A percentile compares a stretch with the other conserved stretches of the same genome.
Conservation (phyloP, 1,140 invertebrate genomes). For the Lucilia sericata region DNA sequence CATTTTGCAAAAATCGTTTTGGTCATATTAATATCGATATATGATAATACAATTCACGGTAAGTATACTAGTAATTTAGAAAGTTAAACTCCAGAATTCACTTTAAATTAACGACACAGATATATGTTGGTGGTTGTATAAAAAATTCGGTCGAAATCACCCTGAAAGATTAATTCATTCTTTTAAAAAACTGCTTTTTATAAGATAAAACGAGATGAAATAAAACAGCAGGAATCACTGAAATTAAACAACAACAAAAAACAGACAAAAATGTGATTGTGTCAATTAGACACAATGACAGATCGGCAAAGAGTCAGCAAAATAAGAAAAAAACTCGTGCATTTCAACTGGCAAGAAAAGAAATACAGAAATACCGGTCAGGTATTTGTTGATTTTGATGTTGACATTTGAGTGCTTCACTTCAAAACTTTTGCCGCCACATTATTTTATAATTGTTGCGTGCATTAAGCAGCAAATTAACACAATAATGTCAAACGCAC, state of each 20-base stretch:
- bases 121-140: no score
- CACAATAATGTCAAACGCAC: slow-evolving; percentile 46
- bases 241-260: neutral
- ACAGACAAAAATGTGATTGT: neutral
- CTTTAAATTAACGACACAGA: no score
- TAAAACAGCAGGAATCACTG: slow-evolving; percentile 1
- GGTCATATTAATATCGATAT: no score
- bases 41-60: no score
- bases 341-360: neutral
- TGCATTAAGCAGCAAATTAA: slow-evolving; percentile 49
- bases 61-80: no score
- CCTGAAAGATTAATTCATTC: neutral
- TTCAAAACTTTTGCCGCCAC: slow-evolving; percentile 48
- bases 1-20: no score
- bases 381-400: slow-evolving; percentile 38
- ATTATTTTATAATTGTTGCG: slow-evolving; percentile 49
- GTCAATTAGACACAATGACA: neutral
- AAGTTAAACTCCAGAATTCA: no score
- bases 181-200: neutral
- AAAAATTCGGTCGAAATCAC: no score
- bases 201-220: neutral
- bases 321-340: neutral
- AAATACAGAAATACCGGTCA: neutral
- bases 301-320: neutral
- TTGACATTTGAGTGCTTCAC: slow-evolving; percentile 48